Evolutionary conservation across 2,797 vertebrate genomes (phyloP), one percentile per base, ranked within the genome.

Genomic region (Rachycentron canadum): DNA sequence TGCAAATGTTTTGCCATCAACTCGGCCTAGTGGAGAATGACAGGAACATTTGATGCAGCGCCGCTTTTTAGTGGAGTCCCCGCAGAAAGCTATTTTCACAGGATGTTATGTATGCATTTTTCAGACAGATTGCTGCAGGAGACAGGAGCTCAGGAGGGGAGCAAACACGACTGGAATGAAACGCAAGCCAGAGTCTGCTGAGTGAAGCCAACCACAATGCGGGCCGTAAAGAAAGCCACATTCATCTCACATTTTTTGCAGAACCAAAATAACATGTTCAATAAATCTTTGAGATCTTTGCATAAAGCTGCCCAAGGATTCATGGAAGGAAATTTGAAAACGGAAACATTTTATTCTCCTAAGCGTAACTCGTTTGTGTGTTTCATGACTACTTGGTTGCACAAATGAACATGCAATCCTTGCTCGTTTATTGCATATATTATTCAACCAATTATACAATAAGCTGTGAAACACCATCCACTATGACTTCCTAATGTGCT

Each of bases 51-150:
- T 88, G 90, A 92, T 91, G 87, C 81, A 68, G 86, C 69, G 26
- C 62, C 12, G 85, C 85, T 88, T 89, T 91, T 91, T 90, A 90
- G 89, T 79, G 83, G 83, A 88, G 90, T 92, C 90, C 86, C 88
- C 66, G 84, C 90, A 91, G 91, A 92, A 92, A 92, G 91, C 91
- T 89, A 87, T 93, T 93, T 93, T 90, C 91, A 91, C 88, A 92
- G 88, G 88, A 91, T 91, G 90, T 93, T 91, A 92, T 89, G 86
- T 90, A 90, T 92, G 92, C 90, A 93, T 93, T 92, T 93, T 90
- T 93, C 90, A 92, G 91, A 93, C 87, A 91, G 87, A 91, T 94
- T 91, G 91, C 90, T 92, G 90, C 87, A 93, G 91, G 92, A 95
- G 93, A 88, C 90, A 88, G 85, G 77, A 75, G 87, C 89, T 89